phyloP scores from a whole-genome alignment of 1,140 invertebrate species.

The Lasioglossum albipes region DNA sequence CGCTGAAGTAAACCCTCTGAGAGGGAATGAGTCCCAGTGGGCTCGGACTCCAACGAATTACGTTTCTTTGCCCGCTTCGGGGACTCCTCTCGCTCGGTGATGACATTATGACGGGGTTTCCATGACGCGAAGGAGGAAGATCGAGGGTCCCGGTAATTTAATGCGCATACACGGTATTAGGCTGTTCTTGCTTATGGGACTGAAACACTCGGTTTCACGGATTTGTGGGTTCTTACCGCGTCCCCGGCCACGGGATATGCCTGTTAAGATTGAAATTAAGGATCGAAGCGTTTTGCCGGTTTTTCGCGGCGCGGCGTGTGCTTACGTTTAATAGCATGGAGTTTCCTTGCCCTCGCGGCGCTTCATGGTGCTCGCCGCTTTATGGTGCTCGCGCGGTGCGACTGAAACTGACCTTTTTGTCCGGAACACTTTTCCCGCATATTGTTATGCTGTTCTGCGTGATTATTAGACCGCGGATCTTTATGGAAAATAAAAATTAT shows the following conservation, averaged over 20 bases:
- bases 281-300: not conserved
- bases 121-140: not conserved
- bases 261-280: not conserved
- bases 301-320: too few species aligned
- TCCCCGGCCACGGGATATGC: not conserved
- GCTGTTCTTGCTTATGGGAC: not conserved
- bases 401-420: too few species aligned
- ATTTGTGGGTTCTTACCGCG: too few species aligned
- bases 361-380: too few species aligned
- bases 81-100: not conserved
- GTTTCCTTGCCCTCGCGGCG: too few species aligned
- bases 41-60: slow-evolving; percentile 8
- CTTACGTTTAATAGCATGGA: too few species aligned
- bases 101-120: not conserved
- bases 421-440: too few species aligned
- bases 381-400: too few species aligned
- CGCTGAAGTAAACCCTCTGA: slow-evolving; percentile 7
- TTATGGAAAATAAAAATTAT: too few species aligned
- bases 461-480: too few species aligned
- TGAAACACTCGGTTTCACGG: not conserved
- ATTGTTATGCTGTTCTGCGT: too few species aligned
- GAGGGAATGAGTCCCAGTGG: not conserved
- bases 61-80: not conserved
- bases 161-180: not conserved
- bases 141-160: slow-evolving; percentile 4